Evolutionary conservation across 2,888 invertebrate species (phyloP), one percentile per base, ranked within the genome.

Genomic region (Tenthredo livida): DNA sequence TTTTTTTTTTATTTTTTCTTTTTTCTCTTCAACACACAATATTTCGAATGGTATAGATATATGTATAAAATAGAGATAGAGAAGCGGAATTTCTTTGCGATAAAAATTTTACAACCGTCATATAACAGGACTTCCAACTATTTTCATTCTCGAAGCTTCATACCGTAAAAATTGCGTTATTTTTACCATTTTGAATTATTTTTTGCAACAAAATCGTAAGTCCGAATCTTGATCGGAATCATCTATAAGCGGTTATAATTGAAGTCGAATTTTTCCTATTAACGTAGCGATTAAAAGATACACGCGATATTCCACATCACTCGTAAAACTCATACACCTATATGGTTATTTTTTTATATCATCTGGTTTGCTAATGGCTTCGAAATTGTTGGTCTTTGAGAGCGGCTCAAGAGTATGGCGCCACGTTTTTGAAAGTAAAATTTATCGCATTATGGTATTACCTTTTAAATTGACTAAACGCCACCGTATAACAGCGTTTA

Each of bases 391-490:
- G 25, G 58, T 73, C 73, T 25, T 21, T 17, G 0, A 47, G 43
- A 75, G 75, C 25, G n/a, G 21, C 75, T 37, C 7, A 37, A 50
- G 25, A 9, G 50, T 50, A 50, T 25, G 61, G 37, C 17, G 40
- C 58, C 58, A 50, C 61, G 29, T 80, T 61, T 80, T 80, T 80
- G 6, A 58, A 61, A 61, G 80, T 80, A 21, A 61, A 80, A 61
- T 80, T 80, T 80, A 80, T 37, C 80, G 80, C 33, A 80, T 80
- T 80, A 50, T 47, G 21, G 21, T 77, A 54, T 6, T 54, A 40
- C 61, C 61, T 80, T 15, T 12, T 40, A 37, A 61, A 61, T 21
- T 80, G 61, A 40, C 40, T 50, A 17, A 1, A 4, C 33, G 21
- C 80, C 40, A 80, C 61, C 61, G 58, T 61, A 40, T 37, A n/a